phyloP scores from a whole-genome alignment of 2,113 vertebrate genomes.

The Onychorhynchus coronatus region DNA sequence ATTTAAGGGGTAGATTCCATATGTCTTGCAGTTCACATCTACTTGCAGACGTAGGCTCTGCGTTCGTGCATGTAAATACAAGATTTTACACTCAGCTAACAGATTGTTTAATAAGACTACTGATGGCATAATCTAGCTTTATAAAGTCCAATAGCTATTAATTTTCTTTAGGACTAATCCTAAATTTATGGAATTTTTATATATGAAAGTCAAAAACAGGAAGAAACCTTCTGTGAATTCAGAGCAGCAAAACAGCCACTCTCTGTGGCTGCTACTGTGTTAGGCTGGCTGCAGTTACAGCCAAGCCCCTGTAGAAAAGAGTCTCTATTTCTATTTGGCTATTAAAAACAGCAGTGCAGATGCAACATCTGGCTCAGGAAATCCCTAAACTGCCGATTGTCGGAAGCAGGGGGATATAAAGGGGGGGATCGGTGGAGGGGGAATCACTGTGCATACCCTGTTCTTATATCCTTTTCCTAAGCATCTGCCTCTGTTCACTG shows the following conservation, averaged over 20 bases:
- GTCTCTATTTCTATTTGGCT: background rate
- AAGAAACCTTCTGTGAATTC: background rate
- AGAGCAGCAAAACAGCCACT: background rate
- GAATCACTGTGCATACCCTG: background rate
- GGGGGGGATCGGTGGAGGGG: background rate
- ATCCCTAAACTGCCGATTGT: constrained; percentile 1
- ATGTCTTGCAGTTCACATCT: background rate
- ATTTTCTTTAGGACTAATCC: background rate
- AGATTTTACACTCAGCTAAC: background rate
- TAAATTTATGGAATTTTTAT: background rate
- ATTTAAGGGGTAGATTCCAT: background rate
- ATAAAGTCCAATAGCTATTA: background rate
- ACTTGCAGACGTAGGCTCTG: background rate
- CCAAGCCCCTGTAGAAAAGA: background rate
- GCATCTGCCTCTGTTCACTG: background rate
- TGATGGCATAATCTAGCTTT: background rate
- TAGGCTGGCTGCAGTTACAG: background rate
- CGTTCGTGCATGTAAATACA: background rate
- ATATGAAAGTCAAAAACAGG: background rate
- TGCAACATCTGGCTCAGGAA: constrained; percentile 41
- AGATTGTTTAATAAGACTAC: background rate
- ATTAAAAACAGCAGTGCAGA: constrained; percentile 11
- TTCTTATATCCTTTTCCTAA: background rate
- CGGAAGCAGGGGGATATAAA: background rate
- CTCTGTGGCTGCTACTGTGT: background rate